phyloP scores from a whole-genome alignment of 2,113 vertebrate species.

The Nesospiza acunhae region DNA sequence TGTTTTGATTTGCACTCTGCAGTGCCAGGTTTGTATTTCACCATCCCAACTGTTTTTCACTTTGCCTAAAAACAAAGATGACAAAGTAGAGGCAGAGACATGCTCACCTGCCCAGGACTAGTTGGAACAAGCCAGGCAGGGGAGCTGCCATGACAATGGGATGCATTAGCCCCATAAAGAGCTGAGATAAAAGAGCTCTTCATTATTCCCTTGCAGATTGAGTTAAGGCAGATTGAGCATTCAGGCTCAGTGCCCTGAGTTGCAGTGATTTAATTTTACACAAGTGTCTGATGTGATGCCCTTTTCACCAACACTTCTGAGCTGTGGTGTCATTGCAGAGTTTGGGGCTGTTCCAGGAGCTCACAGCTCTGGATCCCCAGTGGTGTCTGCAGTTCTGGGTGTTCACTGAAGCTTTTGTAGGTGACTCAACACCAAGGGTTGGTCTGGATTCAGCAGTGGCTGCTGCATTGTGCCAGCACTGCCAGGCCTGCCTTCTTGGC shows the following conservation, averaged over 20 bases:
- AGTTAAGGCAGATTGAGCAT: constrained; percentile 9
- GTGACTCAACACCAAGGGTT: neutral
- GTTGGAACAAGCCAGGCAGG: neutral
- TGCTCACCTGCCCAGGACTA: neutral
- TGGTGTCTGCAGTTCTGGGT: neutral
- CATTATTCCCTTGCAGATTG: constrained; percentile 31
- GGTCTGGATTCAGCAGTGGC: neutral
- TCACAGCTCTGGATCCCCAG: neutral
- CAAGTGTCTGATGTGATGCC: neutral
- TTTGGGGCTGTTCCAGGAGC: neutral
- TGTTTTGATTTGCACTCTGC: neutral
- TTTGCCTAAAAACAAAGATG: neutral
- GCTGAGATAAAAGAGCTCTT: constrained; percentile 37
- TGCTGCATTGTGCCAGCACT: neutral
- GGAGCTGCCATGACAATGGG: neutral
- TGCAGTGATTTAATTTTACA: constrained; percentile 34
- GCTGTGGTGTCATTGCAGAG: neutral
- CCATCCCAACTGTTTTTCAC: neutral
- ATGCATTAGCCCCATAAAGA: constrained; percentile 33
- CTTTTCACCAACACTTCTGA: neutral
- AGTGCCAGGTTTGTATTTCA: constrained; percentile 9
- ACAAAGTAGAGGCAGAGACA: neutral
- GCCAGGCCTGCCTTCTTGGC: neutral
- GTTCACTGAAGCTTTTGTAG: neutral
- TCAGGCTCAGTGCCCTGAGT: constrained; percentile 1